A percentile compares a stretch with the other conserved stretches of the same genome.
Conservation (phyloP, 2,888 invertebrate genomes). For the Eupithecia subumbrata region DNA sequence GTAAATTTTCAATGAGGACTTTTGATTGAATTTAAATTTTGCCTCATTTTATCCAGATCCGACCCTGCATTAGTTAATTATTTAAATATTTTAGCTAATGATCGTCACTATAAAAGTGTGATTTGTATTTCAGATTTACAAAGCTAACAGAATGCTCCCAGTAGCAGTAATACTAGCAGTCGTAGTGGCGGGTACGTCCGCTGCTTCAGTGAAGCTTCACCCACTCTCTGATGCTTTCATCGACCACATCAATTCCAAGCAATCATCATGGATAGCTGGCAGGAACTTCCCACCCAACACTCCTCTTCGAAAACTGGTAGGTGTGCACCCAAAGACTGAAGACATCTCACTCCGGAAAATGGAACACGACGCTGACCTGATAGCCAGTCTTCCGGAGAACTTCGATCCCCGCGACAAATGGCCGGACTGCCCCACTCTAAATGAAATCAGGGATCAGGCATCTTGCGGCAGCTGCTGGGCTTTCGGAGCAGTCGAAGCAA, state of each 20-base stretch:
- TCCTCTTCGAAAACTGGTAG: constrained; percentile 86
- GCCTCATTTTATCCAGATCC: background rate
- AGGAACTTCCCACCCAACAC: constrained; percentile 87
- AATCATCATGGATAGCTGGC: constrained; percentile 90
- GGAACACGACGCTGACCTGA: constrained; percentile 61
- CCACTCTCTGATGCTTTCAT: constrained; percentile 89
- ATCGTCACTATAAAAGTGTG: background rate
- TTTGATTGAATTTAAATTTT: background rate
- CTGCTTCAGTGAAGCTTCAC: constrained; percentile 13
- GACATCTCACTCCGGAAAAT: constrained; percentile 37
- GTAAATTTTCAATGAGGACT: background rate
- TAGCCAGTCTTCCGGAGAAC: constrained; percentile 85
- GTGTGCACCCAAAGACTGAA: constrained; percentile 83
- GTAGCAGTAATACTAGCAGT: background rate
- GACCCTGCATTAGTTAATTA: constrained; percentile 1
- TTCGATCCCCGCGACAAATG: constrained; percentile 93
- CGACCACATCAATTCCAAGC: constrained; percentile 86
- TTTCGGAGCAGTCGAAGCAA: constrained; percentile 86
- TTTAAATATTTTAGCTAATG: background rate
- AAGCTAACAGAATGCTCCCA: background rate
- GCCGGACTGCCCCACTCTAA: constrained; percentile 93
- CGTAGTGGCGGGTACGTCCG: constrained; percentile 30
- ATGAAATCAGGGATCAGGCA: constrained; percentile 92
- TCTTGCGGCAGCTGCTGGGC: constrained; percentile 98
- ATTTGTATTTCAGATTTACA: background rate